Percentiles rank a stretch among this genome's conserved stretches.
Evolutionary conservation across 2,797 vertebrate genomes (phyloP).

Genomic region (Poeciliopsis paucimaculata): DNA sequence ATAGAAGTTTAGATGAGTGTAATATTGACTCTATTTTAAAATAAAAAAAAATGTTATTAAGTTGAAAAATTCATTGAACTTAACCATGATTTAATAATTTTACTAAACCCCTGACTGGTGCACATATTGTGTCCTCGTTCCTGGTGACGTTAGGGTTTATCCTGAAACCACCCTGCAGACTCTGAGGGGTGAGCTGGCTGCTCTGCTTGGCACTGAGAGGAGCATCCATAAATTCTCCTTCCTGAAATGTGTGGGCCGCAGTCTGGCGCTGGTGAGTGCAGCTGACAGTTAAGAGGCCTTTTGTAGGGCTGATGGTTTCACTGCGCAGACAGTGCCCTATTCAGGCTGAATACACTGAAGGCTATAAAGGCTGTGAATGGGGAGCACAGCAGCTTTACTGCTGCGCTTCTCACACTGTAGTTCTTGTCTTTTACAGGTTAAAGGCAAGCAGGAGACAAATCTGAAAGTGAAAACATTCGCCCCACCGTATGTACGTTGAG

Average conservation of each 20-base stretch:
- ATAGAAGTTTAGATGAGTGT: not conserved
- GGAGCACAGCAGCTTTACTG: slow-evolving; percentile 25
- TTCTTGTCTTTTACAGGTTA: slow-evolving; percentile 82
- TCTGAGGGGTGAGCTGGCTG: slow-evolving; percentile 82
- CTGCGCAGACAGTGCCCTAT: slow-evolving; percentile 40
- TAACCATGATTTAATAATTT: not conserved
- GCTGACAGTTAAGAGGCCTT: slow-evolving; percentile 30
- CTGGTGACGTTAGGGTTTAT: slow-evolving; percentile 78
- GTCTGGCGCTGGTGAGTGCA: slow-evolving; percentile 89
- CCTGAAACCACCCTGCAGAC: slow-evolving; percentile 85
- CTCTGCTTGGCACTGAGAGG: slow-evolving; percentile 82
- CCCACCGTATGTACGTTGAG: slow-evolving; percentile 89
- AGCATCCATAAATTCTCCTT: slow-evolving; percentile 86
- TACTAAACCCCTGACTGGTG: not conserved
- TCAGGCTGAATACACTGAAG: slow-evolving; percentile 31
- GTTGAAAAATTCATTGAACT: not conserved
- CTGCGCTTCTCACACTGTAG: slow-evolving; percentile 9
- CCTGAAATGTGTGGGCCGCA: slow-evolving; percentile 92
- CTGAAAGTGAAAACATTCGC: slow-evolving; percentile 90
- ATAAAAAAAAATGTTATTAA: not conserved
- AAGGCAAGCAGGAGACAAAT: slow-evolving; percentile 89
- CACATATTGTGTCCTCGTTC: not conserved
- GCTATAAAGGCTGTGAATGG: slow-evolving; percentile 26
- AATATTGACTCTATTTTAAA: not conserved
- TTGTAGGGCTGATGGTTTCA: slow-evolving; percentile 45